phyloP scores from a whole-genome alignment of 1,140 invertebrate species.

The Cryptotermes secundus region DNA sequence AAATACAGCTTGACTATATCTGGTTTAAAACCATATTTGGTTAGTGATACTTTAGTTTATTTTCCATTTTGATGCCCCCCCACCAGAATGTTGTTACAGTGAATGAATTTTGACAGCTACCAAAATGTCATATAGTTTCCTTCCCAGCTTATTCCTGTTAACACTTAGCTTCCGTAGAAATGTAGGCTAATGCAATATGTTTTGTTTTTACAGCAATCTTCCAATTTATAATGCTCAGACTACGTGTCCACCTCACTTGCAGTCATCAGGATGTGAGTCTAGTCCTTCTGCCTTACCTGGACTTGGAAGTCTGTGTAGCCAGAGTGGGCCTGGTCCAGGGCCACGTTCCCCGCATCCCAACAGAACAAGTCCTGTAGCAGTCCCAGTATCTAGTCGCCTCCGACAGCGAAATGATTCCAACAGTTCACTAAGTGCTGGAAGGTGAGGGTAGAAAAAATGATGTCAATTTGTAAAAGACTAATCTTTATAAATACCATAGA shows the following conservation, averaged over 20 bases:
- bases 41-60: too few relatives aligned
- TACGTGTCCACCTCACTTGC: not conserved
- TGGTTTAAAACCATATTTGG: too few relatives aligned
- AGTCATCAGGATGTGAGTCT: not conserved
- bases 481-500: too few relatives aligned
- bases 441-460: slow-evolving; percentile 37
- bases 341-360: slow-evolving; percentile 48
- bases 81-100: too few relatives aligned
- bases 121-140: too few relatives aligned
- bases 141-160: too few relatives aligned
- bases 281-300: slow-evolving; percentile 44
- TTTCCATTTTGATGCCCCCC: too few relatives aligned
- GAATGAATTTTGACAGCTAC: too few relatives aligned
- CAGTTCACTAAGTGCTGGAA: slow-evolving; percentile 53
- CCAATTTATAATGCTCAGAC: slow-evolving; percentile 40
- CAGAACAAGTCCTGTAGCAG: slow-evolving; percentile 61
- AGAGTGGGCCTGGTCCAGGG: slow-evolving; percentile 39
- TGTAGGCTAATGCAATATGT: too few relatives aligned
- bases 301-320: slow-evolving; percentile 41
- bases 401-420: slow-evolving; percentile 60
- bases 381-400: slow-evolving; percentile 50
- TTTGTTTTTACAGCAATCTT: slow-evolving; percentile 41
- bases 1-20: too few relatives aligned
- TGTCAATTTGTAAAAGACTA: too few relatives aligned
- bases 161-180: too few relatives aligned